phyloP scores from a whole-genome alignment of 1,140 invertebrate species.

The Bombus soroeensis region DNA sequence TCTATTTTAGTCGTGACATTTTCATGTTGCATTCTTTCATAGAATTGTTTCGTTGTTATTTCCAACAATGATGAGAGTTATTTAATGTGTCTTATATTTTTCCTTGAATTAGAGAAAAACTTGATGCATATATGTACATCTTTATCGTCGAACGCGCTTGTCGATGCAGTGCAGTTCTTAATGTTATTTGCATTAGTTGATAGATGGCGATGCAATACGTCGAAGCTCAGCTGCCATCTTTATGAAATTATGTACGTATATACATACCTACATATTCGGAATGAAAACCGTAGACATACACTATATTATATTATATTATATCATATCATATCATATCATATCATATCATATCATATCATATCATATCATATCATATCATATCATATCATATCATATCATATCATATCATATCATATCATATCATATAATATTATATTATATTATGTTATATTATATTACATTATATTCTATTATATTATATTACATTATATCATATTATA shows the following conservation, averaged over 20 bases:
- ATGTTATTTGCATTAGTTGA: not conserved
- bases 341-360: too few relatives aligned
- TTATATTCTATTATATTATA: too few relatives aligned
- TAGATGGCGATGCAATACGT: slow-evolving; percentile 34
- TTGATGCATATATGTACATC: too few relatives aligned
- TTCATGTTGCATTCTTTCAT: not conserved
- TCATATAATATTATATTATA: accelerated
- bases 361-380: too few relatives aligned
- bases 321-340: too few relatives aligned
- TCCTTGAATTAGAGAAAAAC: not conserved
- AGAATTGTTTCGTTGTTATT: not conserved
- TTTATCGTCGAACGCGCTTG: slow-evolving; percentile 9
- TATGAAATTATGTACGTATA: not conserved
- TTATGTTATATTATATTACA: too few relatives aligned
- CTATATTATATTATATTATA: too few relatives aligned
- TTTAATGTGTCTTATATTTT: not conserved
- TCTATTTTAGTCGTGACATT: slow-evolving; percentile 45
- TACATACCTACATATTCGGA: not conserved
- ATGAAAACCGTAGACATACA: not conserved
- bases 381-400: too few relatives aligned
- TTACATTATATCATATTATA: too few relatives aligned
- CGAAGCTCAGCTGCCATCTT: slow-evolving; percentile 7
- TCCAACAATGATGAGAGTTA: not conserved
- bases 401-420: too few relatives aligned
- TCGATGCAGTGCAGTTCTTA: not conserved